These are phyloP conservation scores for Trichonephila inaurata DNA, from an alignment of 1,140 invertebrate species.

Conservation along the genomic window DNA sequence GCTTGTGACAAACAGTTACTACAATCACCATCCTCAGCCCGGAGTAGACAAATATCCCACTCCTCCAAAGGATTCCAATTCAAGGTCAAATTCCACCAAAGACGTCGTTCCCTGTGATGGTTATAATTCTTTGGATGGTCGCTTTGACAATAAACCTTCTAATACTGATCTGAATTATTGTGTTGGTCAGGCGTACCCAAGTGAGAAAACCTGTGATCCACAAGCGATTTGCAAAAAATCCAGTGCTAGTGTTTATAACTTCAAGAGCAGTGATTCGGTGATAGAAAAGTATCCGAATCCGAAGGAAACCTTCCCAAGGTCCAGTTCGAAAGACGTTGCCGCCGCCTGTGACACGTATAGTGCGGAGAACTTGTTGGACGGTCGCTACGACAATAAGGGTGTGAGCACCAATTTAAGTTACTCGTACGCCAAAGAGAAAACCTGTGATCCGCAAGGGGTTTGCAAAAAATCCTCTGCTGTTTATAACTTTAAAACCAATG, in stretches of 20 bases:
- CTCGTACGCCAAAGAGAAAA: conserved; percentile 58
- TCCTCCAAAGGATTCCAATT: not conserved
- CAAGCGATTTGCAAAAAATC: conserved; percentile 56
- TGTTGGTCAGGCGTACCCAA: conserved; percentile 13
- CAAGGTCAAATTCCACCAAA: conserved; percentile 3
- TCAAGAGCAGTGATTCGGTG: conserved; percentile 56
- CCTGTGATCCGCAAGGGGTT: conserved; percentile 63
- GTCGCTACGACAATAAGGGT: conserved; percentile 7
- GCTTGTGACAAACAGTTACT: conserved; percentile 34
- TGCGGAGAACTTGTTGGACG: conserved; percentile 14
- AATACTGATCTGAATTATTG: conserved; percentile 36
- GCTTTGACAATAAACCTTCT: conserved; percentile 11
- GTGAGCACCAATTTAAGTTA: conserved; percentile 33
- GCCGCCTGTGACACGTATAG: conserved; percentile 23
- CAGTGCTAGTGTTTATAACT: conserved; percentile 55
- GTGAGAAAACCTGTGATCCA: conserved; percentile 72
- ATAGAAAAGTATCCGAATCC: conserved; percentile 41
- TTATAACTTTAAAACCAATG: conserved; percentile 69
- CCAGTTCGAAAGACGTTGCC: conserved; percentile 41
- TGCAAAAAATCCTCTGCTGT: conserved; percentile 57
- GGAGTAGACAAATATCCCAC: conserved; percentile 11
- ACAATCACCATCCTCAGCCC: conserved; percentile 39
- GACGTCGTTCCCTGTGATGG: conserved; percentile 43
- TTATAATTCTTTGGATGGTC: conserved; percentile 11
- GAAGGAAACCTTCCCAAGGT: not conserved